These are phyloP conservation scores for Drosophila neonasuta DNA, from an alignment of 2,888 invertebrate species.

Conservation along the genomic window DNA sequence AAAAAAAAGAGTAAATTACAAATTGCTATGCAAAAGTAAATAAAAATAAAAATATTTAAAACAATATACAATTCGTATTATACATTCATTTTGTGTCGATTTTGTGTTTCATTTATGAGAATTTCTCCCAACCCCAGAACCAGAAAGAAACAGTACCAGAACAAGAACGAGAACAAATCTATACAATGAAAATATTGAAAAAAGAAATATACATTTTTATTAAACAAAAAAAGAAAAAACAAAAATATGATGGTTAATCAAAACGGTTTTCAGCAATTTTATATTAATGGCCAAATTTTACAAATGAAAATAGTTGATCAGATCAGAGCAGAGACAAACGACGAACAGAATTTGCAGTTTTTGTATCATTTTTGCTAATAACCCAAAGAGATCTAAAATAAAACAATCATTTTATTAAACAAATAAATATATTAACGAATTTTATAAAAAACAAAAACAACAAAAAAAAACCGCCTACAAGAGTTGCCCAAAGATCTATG, in stretches of 20 bases:
- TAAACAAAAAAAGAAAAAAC: conserved; percentile 25
- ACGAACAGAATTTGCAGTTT: conserved; percentile 38
- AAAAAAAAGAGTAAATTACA: conserved; percentile 50
- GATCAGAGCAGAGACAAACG: conserved; percentile 18
- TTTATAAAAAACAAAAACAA: conserved; percentile 49
- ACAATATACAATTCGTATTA: conserved; percentile 53
- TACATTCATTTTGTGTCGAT: conserved; percentile 55
- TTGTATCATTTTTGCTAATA: conserved; percentile 73
- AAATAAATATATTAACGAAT: conserved; percentile 52
- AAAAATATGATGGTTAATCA: conserved; percentile 61
- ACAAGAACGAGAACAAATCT: conserved; percentile 21
- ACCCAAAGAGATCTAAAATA: conserved; percentile 61
- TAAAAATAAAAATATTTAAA: conserved; percentile 36
- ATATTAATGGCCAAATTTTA: conserved; percentile 76
- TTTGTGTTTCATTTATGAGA: conserved; percentile 57
- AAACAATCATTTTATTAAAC: conserved; percentile 58
- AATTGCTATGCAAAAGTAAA: conserved; percentile 61
- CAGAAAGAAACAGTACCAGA: conserved; percentile 39
- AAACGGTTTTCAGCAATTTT: conserved; percentile 74
- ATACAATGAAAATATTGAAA: conserved; percentile 23
- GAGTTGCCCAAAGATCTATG: conserved; percentile 39
- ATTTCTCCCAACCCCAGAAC: conserved; percentile 25
- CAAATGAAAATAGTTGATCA: conserved; percentile 50
- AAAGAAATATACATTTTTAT: conserved; percentile 6
- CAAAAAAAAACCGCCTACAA: conserved; percentile 31